A percentile compares a stretch with the other conserved stretches of the same genome.
Conservation (phyloP, 2,888 invertebrate genomes). For the Coremacera marginata region DNA sequence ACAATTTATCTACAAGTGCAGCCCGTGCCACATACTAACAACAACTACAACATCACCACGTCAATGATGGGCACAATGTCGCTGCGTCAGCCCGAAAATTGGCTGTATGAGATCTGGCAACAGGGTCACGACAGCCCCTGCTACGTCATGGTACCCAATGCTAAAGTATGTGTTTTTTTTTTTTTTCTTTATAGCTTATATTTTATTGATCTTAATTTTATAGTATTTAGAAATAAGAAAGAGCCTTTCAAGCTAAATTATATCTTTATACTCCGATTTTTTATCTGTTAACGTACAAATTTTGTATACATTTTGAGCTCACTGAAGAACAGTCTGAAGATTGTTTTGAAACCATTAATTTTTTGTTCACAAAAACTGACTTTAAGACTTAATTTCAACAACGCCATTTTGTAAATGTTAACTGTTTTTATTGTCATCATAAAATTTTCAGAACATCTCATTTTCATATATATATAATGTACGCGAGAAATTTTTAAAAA, state of each 20-base stretch:
- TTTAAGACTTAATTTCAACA: not conserved
- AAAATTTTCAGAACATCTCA: not conserved
- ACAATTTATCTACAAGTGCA: not conserved
- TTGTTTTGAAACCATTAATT: too few species aligned
- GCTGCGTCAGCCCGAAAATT: constrained; percentile 70
- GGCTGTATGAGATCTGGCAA: constrained; percentile 77
- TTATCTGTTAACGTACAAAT: not conserved
- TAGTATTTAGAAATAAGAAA: not conserved
- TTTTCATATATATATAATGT: not conserved
- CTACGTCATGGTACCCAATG: constrained; percentile 79
- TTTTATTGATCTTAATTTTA: not conserved
- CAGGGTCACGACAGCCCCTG: constrained; percentile 76
- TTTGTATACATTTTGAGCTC: not conserved
- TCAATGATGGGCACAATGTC: constrained; percentile 69
- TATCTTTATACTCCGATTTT: not conserved
- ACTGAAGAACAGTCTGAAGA: too few species aligned
- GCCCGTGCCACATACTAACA: not conserved
- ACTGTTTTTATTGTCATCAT: too few species aligned
- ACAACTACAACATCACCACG: constrained; percentile 21
- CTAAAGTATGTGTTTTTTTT: constrained; percentile 72
- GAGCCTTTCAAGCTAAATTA: too few species aligned
- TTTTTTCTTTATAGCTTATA: not conserved
- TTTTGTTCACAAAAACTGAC: not conserved
- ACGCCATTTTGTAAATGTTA: not conserved
- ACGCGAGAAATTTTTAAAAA: too few species aligned